Evolutionary conservation across 2,888 invertebrate genomes (phyloP), one percentile per base, ranked within the genome.

Genomic region (Andrena marginata): DNA sequence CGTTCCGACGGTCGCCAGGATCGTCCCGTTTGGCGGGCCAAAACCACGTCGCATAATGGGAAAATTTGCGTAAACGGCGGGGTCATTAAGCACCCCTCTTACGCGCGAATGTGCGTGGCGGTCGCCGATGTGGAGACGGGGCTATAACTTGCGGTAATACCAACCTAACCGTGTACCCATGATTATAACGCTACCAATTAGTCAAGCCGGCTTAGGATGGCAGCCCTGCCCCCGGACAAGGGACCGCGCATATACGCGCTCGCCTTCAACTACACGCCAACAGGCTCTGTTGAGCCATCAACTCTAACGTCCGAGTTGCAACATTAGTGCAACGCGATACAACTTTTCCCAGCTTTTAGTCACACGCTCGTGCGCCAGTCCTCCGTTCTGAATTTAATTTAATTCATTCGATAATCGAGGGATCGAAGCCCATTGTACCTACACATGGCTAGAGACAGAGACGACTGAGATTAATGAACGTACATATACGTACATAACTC

Each of bases 101-200:
- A 88, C 89, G 88, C 86, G 85, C 86, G 87, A 86, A 86, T 87
- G 89, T 88, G 89, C 87, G 87, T 87, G 88, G 84, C 84, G 88
- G 90, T 84, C 84, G 84, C 87, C 87, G 83, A 88, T 84, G 85
- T 81, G 87, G 88, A 83, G 88, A 87, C 89, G 87, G 85, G 90
- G 90, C 93, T 91, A 93, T 94, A 94, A 94, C 93, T 94, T 93
- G 93, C 92, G 92, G 93, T 93, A 94, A 94, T 94, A 93, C 94
- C 94, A 93, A 94, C 93, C 94, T 93, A 93, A 93, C 93, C 94
- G 92, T 93, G 93, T 93, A 92, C 92, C 93, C 93, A 93, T 93
- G 94, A 94, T 94, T 94, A 93, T 94, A 94, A 93, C 93, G 92
- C 92, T 91, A 92, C 93, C 94, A 94, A 94, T 94, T 94, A 94